Percentiles rank a stretch among this genome's conserved stretches.
These are phyloP conservation scores for Drosophila varians DNA, from an alignment of 1,140 invertebrate species.

Conservation along the genomic window DNA sequence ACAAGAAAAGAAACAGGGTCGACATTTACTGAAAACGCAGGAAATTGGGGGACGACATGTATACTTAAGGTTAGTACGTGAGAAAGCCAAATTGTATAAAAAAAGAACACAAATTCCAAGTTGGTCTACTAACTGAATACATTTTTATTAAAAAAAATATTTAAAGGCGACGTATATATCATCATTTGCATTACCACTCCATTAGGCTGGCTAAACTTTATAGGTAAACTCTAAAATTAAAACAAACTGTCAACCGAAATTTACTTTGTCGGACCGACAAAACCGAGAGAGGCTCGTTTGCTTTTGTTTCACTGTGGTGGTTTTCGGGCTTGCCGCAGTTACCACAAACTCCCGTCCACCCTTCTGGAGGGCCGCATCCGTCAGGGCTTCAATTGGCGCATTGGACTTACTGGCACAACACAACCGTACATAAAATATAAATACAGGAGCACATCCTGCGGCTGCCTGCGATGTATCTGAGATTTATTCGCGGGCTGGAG, in stretches of 20 bases:
- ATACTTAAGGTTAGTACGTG: neutral
- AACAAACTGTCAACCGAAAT: slow-evolving; percentile 64
- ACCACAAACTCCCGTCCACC: slow-evolving; percentile 5
- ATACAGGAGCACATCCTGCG: slow-evolving; percentile 33
- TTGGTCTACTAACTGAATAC: neutral
- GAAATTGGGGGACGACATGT: neutral
- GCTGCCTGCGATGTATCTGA: slow-evolving; percentile 45
- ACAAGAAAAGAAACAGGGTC: neutral
- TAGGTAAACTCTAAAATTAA: slow-evolving; percentile 76
- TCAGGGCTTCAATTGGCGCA: slow-evolving; percentile 23
- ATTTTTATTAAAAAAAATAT: no score
- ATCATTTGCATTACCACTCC: slow-evolving; percentile 1
- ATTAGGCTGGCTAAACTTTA: slow-evolving; percentile 17
- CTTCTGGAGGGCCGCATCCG: slow-evolving; percentile 9
- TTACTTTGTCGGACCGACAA: neutral
- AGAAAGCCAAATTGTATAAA: neutral
- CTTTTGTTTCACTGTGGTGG: slow-evolving; percentile 25
- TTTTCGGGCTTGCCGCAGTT: slow-evolving; percentile 29
- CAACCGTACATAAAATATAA: slow-evolving; percentile 22
- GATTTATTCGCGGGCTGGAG: slow-evolving; percentile 37
- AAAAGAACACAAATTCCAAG: neutral
- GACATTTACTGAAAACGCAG: neutral
- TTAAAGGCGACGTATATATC: no score
- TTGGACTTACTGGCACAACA: neutral
- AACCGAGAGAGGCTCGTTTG: slow-evolving; percentile 28